Evolutionary conservation across 2,888 invertebrate species (phyloP), one percentile per base, ranked within the genome.

Genomic region (Drosophila eohydei): DNA sequence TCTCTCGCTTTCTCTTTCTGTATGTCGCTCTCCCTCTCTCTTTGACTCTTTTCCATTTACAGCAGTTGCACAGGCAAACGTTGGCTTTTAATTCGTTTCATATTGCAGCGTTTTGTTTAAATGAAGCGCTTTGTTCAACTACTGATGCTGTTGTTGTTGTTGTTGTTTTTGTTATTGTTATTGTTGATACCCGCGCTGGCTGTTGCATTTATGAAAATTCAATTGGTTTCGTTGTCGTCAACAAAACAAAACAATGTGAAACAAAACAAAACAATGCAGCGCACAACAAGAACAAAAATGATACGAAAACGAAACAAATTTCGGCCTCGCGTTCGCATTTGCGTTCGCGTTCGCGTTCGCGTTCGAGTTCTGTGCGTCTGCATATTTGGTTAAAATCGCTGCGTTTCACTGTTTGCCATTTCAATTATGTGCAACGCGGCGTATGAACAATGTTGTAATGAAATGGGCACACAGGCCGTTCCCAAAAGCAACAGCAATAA

Each of bases 371-470:
- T 50, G 50, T 50, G 40, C 54, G 34, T 81, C 71, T 78, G 79
- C 71, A 87, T 81, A 84, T 84, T 84, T 83, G 87, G 85, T 74
- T 77, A 72, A 84, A 84, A 89, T 85, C 88, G 85, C 72, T 75
- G 89, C 85, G 74, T 87, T 84, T 89, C 89, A 85, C 88, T 86
- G 89, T 86, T 89, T 85, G 86, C 89, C 79, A 86, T 89, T 86
- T 86, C 89, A 86, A 86, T 86, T 86, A 89, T 86, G 86, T 89
- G 86, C 89, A 86, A 79, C 88, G 88, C 89, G 83, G 86, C 86
- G 90, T 89, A 89, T 89, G 83, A 85, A 83, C 86, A 88, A 88
- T 89, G 84, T 83, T 89, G 84, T 84, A 89, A 89, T 89, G 88
- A 85, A 85, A 89, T 83, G 79, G 89, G 80, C 74, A 78, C 71